Percentiles rank a stretch among this genome's conserved stretches.
Conservation (phyloP, 2,888 invertebrate genomes). For the Margaritifera margaritifera region DNA sequence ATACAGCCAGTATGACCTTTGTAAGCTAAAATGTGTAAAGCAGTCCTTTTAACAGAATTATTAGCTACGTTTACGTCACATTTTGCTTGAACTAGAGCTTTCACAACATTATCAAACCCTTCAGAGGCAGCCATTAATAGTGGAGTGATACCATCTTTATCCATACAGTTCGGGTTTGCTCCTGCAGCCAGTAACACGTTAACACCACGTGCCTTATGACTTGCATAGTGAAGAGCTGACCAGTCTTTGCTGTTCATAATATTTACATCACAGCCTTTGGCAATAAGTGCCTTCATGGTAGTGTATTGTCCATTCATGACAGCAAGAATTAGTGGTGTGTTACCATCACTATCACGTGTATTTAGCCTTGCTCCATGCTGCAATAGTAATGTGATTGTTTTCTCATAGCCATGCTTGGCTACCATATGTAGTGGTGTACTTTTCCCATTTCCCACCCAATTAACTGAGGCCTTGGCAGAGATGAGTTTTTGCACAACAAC, state of each 20-base stretch:
- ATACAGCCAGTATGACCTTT: conserved; percentile 67
- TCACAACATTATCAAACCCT: conserved; percentile 64
- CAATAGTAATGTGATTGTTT: conserved; percentile 50
- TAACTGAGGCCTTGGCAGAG: conserved; percentile 32
- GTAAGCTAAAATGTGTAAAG: conserved; percentile 65
- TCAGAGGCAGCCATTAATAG: conserved; percentile 67
- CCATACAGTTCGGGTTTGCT: conserved; percentile 60
- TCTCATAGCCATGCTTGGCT: conserved; percentile 47
- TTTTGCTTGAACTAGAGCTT: conserved; percentile 47
- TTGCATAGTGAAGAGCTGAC: conserved; percentile 74
- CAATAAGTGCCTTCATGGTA: conserved; percentile 40
- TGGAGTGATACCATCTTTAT: conserved; percentile 64
- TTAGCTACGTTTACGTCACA: conserved; percentile 64
- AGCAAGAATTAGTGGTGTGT: conserved; percentile 63
- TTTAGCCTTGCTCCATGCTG: conserved; percentile 50
- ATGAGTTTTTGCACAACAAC: conserved; percentile 35
- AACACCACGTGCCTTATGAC: conserved; percentile 60
- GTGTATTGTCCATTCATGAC: conserved; percentile 47
- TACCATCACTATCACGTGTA: conserved; percentile 48
- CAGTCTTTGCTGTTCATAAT: conserved; percentile 70
- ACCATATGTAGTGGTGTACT: conserved; percentile 57
- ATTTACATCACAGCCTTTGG: conserved; percentile 52
- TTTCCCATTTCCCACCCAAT: conserved; percentile 28
- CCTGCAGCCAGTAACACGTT: conserved; percentile 60
- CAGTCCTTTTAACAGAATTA: conserved; percentile 48